phyloP scores from a whole-genome alignment of 2,113 vertebrate genomes.

The Gracilinanus agilis region DNA sequence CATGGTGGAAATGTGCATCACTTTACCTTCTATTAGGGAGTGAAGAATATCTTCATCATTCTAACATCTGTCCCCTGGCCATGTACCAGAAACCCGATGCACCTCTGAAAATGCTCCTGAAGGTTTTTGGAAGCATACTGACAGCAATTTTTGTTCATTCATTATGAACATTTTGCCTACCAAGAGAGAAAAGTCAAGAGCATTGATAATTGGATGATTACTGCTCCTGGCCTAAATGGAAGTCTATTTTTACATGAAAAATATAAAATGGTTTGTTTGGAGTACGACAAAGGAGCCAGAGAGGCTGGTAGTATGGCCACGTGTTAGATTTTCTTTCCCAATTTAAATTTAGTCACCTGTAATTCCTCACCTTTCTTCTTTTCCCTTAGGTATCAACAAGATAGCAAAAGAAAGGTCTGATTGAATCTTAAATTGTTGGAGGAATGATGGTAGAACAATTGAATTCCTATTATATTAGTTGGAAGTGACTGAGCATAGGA shows the following conservation, averaged over 20 bases:
- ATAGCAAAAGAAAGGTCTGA: constrained; percentile 3
- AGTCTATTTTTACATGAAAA: background rate
- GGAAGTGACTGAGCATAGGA: constrained; percentile 6
- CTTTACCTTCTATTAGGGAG: constrained; percentile 8
- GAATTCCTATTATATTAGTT: background rate
- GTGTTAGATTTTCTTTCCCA: background rate
- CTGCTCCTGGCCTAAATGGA: constrained; percentile 7
- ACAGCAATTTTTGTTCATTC: constrained; percentile 26
- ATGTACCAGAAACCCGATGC: background rate
- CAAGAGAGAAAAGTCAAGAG: background rate
- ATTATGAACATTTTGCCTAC: constrained; percentile 34
- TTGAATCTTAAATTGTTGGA: background rate
- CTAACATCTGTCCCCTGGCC: background rate
- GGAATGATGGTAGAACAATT: background rate
- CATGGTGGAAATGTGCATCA: background rate
- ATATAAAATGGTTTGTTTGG: background rate
- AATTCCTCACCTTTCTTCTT: background rate
- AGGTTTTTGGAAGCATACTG: constrained; percentile 31
- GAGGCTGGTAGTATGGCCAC: background rate
- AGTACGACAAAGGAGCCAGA: background rate
- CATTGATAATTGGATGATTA: background rate
- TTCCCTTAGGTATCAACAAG: background rate
- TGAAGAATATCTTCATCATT: background rate
- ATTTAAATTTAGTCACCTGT: background rate
- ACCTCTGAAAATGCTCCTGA: constrained; percentile 23